Evolutionary conservation across 2,888 invertebrate genomes (phyloP).

Genomic region (Pollenia labialis): DNA sequence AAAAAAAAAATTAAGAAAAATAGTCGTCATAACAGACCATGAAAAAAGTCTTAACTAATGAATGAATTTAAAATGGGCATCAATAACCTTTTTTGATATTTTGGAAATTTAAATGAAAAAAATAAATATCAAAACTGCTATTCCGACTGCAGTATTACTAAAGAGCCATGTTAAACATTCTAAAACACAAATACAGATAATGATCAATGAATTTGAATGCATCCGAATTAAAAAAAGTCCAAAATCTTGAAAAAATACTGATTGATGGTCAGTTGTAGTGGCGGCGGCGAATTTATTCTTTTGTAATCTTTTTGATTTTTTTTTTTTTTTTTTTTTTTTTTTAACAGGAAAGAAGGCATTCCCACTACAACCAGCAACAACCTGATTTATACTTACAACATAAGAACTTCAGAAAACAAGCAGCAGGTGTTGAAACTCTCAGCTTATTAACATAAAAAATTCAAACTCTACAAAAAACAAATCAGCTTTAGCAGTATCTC

Average conservation of each 20-base stretch:
- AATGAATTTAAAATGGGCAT: no score
- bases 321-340: constrained; percentile 44
- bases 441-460: constrained; percentile 48
- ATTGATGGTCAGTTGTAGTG: not conserved
- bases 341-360: constrained; percentile 18
- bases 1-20: no score
- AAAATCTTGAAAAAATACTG: not conserved
- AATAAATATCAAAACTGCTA: not conserved
- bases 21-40: no score
- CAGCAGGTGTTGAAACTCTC: constrained; percentile 63
- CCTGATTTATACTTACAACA: not conserved
- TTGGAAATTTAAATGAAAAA: not conserved
- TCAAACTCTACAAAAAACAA: not conserved
- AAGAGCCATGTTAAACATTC: not conserved
- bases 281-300: not conserved
- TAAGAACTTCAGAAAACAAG: not conserved
- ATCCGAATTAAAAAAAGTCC: not conserved
- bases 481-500: not conserved
- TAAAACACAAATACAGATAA: constrained; percentile 21
- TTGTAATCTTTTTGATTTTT: constrained; percentile 5
- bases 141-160: not conserved
- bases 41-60: no score
- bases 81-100: no score
- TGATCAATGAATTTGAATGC: constrained; percentile 45
- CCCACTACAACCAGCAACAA: not conserved